Conservation (phyloP, 2,888 invertebrate species). For the Neuroscelio doddi region DNA sequence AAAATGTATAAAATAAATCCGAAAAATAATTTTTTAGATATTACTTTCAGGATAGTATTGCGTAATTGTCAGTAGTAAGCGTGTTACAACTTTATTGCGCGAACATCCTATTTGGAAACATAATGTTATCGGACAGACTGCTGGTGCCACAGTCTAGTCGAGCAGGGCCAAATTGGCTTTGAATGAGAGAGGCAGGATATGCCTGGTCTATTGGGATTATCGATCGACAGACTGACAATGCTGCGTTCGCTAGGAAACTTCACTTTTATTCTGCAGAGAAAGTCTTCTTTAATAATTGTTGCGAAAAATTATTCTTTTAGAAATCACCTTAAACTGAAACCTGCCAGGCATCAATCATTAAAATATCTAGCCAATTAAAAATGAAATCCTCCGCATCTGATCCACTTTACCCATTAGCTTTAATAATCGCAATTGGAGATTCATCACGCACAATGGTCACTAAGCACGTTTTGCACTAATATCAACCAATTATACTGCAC, state of each 20-base stretch:
- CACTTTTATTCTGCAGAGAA: not conserved
- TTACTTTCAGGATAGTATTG: no score
- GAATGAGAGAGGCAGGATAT: slow-evolving; percentile 7
- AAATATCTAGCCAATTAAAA: slow-evolving; percentile 3
- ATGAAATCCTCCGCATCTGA: not conserved
- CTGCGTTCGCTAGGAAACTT: not conserved
- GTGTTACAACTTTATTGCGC: not conserved
- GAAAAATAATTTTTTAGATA: no score
- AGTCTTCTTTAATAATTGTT: slow-evolving; percentile 3
- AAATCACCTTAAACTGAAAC: not conserved
- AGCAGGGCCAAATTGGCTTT: slow-evolving; percentile 8
- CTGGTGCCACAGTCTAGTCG: slow-evolving; percentile 1
- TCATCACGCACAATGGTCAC: slow-evolving; percentile 10
- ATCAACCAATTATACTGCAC: slow-evolving; percentile 8
- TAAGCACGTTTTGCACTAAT: slow-evolving; percentile 10
- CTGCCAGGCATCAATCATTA: not conserved
- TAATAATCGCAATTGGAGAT: slow-evolving; percentile 13
- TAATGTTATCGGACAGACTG: slow-evolving; percentile 6
- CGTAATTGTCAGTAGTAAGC: slow-evolving; percentile 1
- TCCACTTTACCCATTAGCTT: slow-evolving; percentile 8
- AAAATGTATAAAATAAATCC: no score
- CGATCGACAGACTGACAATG: slow-evolving; percentile 3
- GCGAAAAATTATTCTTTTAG: not conserved
- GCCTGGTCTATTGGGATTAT: not conserved
- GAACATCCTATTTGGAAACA: slow-evolving; percentile 7